Conservation (phyloP, 1,140 invertebrate genomes). For the Nebria ingens region DNA sequence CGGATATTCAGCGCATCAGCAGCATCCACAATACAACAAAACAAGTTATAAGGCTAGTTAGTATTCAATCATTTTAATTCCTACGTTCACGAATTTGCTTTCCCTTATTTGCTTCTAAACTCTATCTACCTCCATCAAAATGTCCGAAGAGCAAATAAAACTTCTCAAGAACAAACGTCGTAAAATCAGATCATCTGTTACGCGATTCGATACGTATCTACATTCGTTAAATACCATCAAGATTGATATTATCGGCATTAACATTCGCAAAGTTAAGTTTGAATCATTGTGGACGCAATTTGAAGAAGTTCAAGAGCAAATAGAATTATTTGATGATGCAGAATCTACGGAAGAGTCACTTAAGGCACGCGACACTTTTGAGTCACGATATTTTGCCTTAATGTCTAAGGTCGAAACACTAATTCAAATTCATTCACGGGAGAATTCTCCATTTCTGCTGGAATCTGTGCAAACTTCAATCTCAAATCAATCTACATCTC, state of each 20-base stretch:
- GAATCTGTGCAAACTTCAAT: not conserved
- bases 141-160: not conserved
- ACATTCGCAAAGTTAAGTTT: not conserved
- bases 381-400: not conserved
- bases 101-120: not conserved
- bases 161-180: not conserved
- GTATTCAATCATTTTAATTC: not conserved
- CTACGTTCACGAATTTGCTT: not conserved
- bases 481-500: not conserved
- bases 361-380: not conserved
- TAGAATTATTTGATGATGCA: not conserved
- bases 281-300: not conserved
- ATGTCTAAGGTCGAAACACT: not conserved
- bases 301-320: not conserved
- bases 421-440: not conserved
- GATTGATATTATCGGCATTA: not conserved
- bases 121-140: not conserved
- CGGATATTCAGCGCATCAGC: too few relatives aligned
- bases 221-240: not conserved
- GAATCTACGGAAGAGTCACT: too few relatives aligned
- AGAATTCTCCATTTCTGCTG: not conserved
- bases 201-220: not conserved
- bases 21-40: too few relatives aligned
- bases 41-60: not conserved
- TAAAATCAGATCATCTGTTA: not conserved